Evolutionary conservation across 2,113 vertebrate species (phyloP).

Genomic region (Sakesphorus luctuosus): DNA sequence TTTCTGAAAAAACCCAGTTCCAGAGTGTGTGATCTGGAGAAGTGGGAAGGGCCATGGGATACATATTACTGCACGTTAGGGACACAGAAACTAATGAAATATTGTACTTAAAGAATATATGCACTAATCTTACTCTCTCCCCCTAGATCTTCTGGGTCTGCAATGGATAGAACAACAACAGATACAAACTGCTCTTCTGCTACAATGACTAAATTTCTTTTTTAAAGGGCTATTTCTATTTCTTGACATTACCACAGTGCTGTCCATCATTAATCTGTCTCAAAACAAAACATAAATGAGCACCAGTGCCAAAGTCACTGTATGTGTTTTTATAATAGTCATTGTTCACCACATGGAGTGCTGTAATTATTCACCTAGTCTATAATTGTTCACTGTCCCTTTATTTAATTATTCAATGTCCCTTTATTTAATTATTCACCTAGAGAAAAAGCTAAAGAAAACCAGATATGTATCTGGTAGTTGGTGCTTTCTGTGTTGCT

Average conservation of each 20-base stretch:
- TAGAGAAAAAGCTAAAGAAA: background rate
- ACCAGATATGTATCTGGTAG: background rate
- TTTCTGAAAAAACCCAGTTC: background rate
- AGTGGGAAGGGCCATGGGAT: background rate
- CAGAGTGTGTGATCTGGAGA: background rate
- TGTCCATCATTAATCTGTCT: background rate
- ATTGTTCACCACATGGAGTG: background rate
- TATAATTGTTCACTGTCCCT: background rate
- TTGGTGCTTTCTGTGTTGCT: background rate
- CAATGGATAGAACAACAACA: background rate
- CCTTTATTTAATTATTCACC: background rate
- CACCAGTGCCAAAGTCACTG: background rate
- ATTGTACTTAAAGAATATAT: background rate
- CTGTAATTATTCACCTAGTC: background rate
- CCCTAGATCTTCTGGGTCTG: background rate
- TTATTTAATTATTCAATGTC: background rate
- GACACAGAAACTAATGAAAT: background rate
- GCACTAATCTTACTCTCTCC: background rate
- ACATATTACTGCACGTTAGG: background rate
- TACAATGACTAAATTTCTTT: background rate
- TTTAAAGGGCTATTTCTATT: background rate
- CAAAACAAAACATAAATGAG: background rate
- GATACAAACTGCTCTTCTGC: background rate
- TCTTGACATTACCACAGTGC: background rate
- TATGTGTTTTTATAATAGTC: background rate